phyloP scores from a whole-genome alignment of 1,140 invertebrate species.

The roundworm (Caenorhabditis elegans) region WBcel235 BX284603.4:4622001-4622500 shows the following conservation, averaged over 20 bases:
- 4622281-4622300: conserved; percentile 18
- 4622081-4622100: too few species aligned
- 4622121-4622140: too few species aligned
- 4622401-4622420: not conserved
- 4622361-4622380: conserved; percentile 5
- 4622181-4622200: not conserved
- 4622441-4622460: not conserved
- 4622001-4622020: too few species aligned
- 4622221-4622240: not conserved
- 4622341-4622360: conserved; percentile 17
- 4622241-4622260: not conserved
- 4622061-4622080: too few species aligned
- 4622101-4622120: too few species aligned
- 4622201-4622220: not conserved
- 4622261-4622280: conserved; percentile 24
- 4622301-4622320: not conserved
- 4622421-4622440: not conserved
- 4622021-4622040: too few species aligned
- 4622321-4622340: conserved; percentile 10
- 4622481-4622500: not conserved
- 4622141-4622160: too few species aligned
- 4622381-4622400: not conserved
- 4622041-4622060: too few species aligned
- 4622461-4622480: not conserved
- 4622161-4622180: too few species aligned